Base-by-base conservation (phyloP, 1,140 invertebrate genomes). In the Neodiprion pinetum region DNA sequence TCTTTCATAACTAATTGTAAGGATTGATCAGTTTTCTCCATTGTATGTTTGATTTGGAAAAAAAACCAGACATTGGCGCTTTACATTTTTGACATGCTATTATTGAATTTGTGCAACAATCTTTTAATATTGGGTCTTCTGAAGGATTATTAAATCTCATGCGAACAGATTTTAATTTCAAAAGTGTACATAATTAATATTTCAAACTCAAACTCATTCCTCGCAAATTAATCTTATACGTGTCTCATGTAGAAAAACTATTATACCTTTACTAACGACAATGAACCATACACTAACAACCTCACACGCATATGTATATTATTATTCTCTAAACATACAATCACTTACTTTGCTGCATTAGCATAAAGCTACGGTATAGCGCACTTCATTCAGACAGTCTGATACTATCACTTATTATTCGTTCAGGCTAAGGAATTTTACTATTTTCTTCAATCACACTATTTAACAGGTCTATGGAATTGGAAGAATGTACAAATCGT, bases 121-220 rank as follows among this genome's bases (percentile, higher is more conserved):
- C 28, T 40, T 40, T 40, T 40, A 40, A 40, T 40, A 40, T 1
- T 40, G 28, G 28, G 28, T 40, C 0, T 40, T 40, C 28, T 40
- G 28, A 5, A 40, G 28, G 28, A 40, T 40, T 40, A 40, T 40
- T 40, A 40, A 40, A 40, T 40, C 5, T 40, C 28, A 40, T 40
- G 28, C 28, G 28, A 40, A 40, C 0, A 40, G 28, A 40, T 40
- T 5, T 40, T 40, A 40, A 40, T 40, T 40, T 40, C 2, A 40
- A 40, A 40, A 40, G 28, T 40, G 28, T 40, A 40, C 28, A 40
- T 40, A 40, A 40, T 40, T 40, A 40, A 40, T 40, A 40, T 61
- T 61, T 61, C 53, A 61, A 61, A 61, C 53, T 65, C 71, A 23
- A 14, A 67, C 65, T 72, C 53, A 61, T 14, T 61, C 3, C 9